Evolutionary conservation across 2,888 invertebrate genomes (phyloP), one percentile per base, ranked within the genome.

Genomic region (Sussaba pulchella): DNA sequence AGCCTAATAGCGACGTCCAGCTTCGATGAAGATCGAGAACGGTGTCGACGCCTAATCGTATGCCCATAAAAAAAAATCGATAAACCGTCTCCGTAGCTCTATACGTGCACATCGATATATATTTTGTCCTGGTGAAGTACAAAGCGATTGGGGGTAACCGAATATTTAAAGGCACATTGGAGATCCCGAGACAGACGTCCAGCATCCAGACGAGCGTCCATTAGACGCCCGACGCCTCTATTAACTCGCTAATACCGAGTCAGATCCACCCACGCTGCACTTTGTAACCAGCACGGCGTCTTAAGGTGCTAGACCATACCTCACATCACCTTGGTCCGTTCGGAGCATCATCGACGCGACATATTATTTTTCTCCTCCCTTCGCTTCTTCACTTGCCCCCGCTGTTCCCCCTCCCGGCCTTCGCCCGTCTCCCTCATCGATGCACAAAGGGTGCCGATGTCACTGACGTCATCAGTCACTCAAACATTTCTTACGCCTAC

Each of bases 221-320:
- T 85, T 82, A 80, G 79, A 76, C 61, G 63, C 75, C 69, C 79
- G 84, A 85, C 81, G 75, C 82, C 86, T 87, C 85, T 86, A 86
- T 87, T 86, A 86, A 81, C 70, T 71, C 76, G 70, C 78, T 76
- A 76, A 83, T 83, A 77, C 69, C 72, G 63, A 69, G 69, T 39
- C 61, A 75, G 72, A 69, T 80, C 76, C 79, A 83, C 82, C 78
- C 75, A 84, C 84, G 79, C 78, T 19, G 72, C 31, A 26, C 45
- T 64, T 70, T 17, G 59, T 69, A 67, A 72, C 47, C 50, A 67
- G n/a, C 24, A n/a, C 24, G 36, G 31, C 14, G 36, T 45, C 31
- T n/a, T 47, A 76, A 54, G 52, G 52, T 54, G 43, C 64, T 64
- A 17, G n/a, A 61, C 26, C 41, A 39, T 47, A 10, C 31, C 64